Evolutionary conservation across 2,888 invertebrate species (phyloP).

Genomic region (Melanchra persicariae): DNA sequence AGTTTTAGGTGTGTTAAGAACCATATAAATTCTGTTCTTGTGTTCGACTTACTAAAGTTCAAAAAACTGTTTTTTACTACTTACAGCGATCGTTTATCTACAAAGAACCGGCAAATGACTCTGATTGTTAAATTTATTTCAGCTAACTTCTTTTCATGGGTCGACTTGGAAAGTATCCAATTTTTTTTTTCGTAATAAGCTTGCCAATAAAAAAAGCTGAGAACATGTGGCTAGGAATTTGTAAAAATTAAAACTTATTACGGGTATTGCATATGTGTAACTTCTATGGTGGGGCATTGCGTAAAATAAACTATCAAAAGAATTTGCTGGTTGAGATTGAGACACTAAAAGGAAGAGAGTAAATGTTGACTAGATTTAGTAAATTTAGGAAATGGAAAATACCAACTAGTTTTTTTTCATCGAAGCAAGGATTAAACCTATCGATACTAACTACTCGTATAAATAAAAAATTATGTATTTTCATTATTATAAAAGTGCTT

Average conservation of each 20-base stretch:
- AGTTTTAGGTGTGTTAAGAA: too few species aligned
- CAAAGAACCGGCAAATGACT: slow-evolving; percentile 66
- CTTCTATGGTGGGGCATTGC: neutral
- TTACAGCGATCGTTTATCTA: slow-evolving; percentile 55
- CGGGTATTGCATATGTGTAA: neutral
- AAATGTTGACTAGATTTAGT: neutral
- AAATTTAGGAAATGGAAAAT: neutral
- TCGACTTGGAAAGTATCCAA: slow-evolving; percentile 70
- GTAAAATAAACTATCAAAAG: too few species aligned
- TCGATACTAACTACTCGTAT: too few species aligned
- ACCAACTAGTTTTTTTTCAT: neutral
- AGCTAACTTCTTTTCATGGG: slow-evolving; percentile 64
- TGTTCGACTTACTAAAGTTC: neutral
- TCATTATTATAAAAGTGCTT: too few species aligned
- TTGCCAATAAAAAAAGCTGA: slow-evolving; percentile 48
- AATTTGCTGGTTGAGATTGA: too few species aligned
- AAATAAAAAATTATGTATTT: neutral
- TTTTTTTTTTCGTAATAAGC: slow-evolving; percentile 65
- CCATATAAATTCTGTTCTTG: too few species aligned
- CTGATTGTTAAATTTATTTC: slow-evolving; percentile 70
- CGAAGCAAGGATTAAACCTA: neutral
- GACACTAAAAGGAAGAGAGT: too few species aligned
- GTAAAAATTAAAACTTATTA: slow-evolving; percentile 3
- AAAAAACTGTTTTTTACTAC: slow-evolving; percentile 29
- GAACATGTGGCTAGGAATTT: slow-evolving; percentile 33